Conservation (phyloP, 2,797 vertebrate genomes). For the Typhlichthys subterraneus region DNA sequence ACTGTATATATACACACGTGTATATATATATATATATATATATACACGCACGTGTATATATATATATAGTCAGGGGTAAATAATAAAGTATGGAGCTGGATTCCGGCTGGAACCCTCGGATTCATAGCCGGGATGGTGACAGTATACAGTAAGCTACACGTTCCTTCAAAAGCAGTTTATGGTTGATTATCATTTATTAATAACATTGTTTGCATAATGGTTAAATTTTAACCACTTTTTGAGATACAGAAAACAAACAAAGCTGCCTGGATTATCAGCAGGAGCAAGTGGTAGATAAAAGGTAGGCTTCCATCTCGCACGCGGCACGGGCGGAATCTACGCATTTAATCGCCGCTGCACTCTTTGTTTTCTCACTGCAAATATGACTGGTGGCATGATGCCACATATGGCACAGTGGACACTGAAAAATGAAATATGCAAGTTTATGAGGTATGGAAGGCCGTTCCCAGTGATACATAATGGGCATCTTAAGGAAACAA, state of each 20-base stretch:
- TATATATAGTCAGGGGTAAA: too few relatives aligned
- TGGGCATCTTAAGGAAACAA: too few relatives aligned
- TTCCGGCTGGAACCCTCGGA: too few relatives aligned
- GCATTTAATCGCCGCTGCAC: constrained; percentile 4
- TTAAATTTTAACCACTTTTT: background rate
- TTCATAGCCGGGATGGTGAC: too few relatives aligned
- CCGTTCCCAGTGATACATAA: too few relatives aligned
- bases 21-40: too few relatives aligned
- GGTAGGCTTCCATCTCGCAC: constrained; percentile 39
- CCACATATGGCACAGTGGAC: background rate
- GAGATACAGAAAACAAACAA: constrained; percentile 32
- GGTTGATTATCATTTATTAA: too few relatives aligned
- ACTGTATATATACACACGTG: too few relatives aligned
- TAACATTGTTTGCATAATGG: background rate
- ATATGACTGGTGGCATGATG: constrained; percentile 1
- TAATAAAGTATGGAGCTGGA: too few relatives aligned
- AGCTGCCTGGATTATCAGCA: constrained; percentile 24
- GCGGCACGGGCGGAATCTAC: constrained; percentile 10
- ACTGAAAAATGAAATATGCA: constrained; percentile 8
- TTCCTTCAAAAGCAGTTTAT: background rate
- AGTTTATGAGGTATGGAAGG: too few relatives aligned
- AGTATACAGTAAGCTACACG: too few relatives aligned
- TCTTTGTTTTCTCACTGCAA: constrained; percentile 17
- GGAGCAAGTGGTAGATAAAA: background rate
- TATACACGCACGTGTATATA: too few relatives aligned